Conservation (phyloP, 2,113 vertebrate genomes). For the Myodes glareolus region DNA sequence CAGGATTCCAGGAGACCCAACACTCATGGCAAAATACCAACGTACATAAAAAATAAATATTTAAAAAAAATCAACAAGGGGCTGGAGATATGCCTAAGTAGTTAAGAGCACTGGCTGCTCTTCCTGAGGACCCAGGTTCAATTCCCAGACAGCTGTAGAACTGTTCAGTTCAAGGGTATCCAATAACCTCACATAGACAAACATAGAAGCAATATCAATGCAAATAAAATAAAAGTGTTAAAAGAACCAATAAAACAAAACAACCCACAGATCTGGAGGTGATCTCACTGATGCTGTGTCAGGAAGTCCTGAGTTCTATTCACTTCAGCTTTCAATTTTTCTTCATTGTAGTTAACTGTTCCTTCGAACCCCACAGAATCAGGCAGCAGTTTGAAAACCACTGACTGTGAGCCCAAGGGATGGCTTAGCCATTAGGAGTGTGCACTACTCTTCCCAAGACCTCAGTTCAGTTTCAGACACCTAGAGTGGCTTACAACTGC, state of each 20-base stretch:
- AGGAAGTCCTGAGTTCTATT: not conserved
- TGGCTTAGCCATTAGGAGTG: not conserved
- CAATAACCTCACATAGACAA: not conserved
- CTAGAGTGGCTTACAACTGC: not conserved
- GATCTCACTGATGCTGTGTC: not conserved
- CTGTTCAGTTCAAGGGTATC: not conserved
- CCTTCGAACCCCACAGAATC: not conserved
- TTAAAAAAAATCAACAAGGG: not conserved
- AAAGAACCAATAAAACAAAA: not conserved
- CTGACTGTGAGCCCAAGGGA: not conserved
- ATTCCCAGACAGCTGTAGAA: not conserved
- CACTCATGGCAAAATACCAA: too few relatives aligned
- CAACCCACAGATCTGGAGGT: constrained; percentile 13
- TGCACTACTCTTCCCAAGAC: not conserved
- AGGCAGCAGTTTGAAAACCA: constrained; percentile 29
- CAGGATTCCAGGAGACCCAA: too few relatives aligned
- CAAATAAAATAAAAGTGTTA: not conserved
- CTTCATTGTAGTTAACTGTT: not conserved
- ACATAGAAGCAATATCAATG: not conserved
- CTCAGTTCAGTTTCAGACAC: not conserved
- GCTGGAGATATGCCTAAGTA: not conserved
- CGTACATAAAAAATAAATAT: too few relatives aligned
- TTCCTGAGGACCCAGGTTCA: not conserved
- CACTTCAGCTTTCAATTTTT: not conserved
- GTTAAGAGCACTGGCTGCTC: not conserved